Conservation (phyloP, 2,888 invertebrate species). For the Cheilosia grossa region DNA sequence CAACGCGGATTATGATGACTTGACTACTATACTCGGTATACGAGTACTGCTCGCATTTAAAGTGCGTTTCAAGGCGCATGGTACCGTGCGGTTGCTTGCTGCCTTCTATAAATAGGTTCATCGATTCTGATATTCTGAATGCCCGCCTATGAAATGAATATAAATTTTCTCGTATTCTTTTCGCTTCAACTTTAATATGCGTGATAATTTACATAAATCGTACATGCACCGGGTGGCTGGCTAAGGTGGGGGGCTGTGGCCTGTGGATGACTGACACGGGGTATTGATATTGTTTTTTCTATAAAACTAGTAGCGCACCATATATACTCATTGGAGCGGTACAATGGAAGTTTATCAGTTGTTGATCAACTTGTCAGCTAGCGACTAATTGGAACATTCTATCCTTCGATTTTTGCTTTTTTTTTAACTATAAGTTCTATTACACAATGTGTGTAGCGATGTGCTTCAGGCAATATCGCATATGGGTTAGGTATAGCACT, state of each 20-base stretch:
- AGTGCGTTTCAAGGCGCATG: constrained; percentile 42
- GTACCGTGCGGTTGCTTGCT: constrained; percentile 7
- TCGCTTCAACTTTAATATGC: constrained; percentile 64
- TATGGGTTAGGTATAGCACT: constrained; percentile 25
- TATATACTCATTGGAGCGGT: constrained; percentile 6
- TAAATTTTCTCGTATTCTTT: constrained; percentile 29
- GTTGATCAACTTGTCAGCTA: constrained; percentile 72
- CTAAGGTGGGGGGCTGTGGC: background rate
- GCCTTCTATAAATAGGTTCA: constrained; percentile 62
- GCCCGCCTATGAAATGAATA: constrained; percentile 34
- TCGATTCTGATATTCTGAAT: constrained; percentile 52
- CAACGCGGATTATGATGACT: constrained; percentile 28
- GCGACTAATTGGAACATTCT: constrained; percentile 73
- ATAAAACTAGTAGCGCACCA: constrained; percentile 34
- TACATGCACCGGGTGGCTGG: constrained; percentile 23
- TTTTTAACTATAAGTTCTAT: constrained; percentile 15
- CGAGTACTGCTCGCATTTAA: constrained; percentile 19
- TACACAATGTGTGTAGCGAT: background rate
- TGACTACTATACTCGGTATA: constrained; percentile 15
- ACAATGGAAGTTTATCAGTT: constrained; percentile 69
- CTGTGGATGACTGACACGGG: background rate
- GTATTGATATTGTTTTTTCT: constrained; percentile 6
- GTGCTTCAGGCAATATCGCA: background rate
- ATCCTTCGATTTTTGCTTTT: constrained; percentile 52
- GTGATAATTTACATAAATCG: constrained; percentile 70